Evolutionary conservation across 2,888 invertebrate species (phyloP).

Genomic region (Helleia helle): DNA sequence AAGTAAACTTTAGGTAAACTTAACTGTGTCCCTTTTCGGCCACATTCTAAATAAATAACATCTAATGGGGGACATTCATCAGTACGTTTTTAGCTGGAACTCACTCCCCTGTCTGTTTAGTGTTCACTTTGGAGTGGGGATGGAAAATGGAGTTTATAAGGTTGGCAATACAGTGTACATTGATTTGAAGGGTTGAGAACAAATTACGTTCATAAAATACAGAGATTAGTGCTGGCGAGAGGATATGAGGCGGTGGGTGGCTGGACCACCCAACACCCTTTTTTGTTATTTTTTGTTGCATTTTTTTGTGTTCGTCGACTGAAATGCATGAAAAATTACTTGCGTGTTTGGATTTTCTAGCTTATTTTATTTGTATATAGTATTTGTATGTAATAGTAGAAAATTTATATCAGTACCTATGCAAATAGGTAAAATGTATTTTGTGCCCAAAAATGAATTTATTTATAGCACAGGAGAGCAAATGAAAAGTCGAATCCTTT

Average conservation of each 20-base stretch:
- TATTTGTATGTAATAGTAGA: too few species aligned
- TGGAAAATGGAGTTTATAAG: conserved; percentile 9
- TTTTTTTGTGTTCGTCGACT: conserved; percentile 41
- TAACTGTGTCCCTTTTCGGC: conserved; percentile 66
- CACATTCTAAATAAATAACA: conserved; percentile 75
- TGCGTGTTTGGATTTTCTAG: too few species aligned
- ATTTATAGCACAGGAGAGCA: too few species aligned
- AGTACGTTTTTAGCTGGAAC: conserved; percentile 70
- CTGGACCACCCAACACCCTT: conserved; percentile 54
- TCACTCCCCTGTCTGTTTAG: conserved; percentile 65
- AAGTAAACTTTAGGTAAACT: conserved; percentile 71
- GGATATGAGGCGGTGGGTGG: conserved; percentile 41
- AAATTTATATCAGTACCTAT: too few species aligned
- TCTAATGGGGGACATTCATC: conserved; percentile 75
- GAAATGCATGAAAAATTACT: conserved; percentile 3
- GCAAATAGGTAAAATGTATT: too few species aligned
- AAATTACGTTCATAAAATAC: conserved; percentile 57
- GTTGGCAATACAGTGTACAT: conserved; percentile 26
- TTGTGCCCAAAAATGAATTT: too few species aligned
- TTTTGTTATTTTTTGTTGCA: conserved; percentile 60
- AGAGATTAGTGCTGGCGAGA: conserved; percentile 67
- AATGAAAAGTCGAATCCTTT: too few species aligned
- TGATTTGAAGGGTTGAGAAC: conserved; percentile 27
- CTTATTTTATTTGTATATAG: too few species aligned
- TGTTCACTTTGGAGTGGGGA: conserved; percentile 44